phyloP scores from a whole-genome alignment of 2,113 vertebrate genomes.

The Eudyptes chrysolophus region DNA sequence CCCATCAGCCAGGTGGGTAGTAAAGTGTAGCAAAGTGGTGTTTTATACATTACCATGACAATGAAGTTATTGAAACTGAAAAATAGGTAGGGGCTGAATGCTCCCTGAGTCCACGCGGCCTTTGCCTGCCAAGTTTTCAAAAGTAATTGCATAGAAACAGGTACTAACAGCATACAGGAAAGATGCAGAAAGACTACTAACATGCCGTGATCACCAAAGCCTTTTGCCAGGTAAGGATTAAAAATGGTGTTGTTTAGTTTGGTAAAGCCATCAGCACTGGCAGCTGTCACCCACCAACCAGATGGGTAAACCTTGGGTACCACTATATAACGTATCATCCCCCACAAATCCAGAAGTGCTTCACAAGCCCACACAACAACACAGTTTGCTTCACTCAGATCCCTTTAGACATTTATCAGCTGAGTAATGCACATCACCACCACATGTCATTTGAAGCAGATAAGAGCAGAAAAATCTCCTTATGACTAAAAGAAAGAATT shows the following conservation, averaged over 20 bases:
- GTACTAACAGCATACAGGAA: neutral
- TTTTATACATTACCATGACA: neutral
- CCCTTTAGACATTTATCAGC: conserved; percentile 6
- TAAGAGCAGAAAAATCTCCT: conserved; percentile 22
- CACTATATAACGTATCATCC: accelerated
- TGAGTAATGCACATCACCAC: conserved; percentile 24
- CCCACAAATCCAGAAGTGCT: conserved; percentile 5
- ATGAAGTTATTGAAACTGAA: neutral
- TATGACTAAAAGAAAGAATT: conserved; percentile 15
- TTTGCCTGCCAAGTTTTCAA: neutral
- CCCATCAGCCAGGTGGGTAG: neutral
- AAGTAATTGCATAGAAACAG: neutral
- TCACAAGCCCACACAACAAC: neutral
- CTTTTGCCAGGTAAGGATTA: neutral
- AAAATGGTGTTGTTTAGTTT: neutral
- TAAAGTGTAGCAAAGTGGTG: neutral
- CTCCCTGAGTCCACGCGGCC: accelerated
- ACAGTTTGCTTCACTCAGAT: neutral
- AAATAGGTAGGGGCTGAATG: neutral
- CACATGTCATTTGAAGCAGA: neutral
- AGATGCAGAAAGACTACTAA: neutral
- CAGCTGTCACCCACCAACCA: neutral
- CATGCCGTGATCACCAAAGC: neutral
- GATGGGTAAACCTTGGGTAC: neutral
- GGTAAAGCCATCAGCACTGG: neutral